Conservation (phyloP, 2,888 invertebrate species). For the Latrodectus elegans region DNA sequence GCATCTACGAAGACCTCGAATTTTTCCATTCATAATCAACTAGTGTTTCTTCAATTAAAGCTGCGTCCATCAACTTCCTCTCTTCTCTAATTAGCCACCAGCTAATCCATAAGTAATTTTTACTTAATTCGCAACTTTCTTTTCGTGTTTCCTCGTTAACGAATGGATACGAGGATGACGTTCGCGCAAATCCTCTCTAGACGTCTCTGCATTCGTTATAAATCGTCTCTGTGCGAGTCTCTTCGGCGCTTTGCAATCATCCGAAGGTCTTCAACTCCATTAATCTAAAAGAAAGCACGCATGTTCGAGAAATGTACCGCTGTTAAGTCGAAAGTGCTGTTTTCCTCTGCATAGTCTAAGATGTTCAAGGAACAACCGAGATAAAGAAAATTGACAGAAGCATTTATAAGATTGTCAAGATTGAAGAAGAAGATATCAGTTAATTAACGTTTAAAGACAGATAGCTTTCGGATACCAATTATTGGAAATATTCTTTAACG, state of each 20-base stretch:
- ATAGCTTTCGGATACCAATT: background rate
- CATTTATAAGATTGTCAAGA: constrained; percentile 1
- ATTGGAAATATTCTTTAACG: background rate
- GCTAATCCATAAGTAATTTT: too few species aligned
- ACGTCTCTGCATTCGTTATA: background rate
- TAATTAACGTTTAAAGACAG: background rate
- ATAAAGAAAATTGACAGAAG: background rate
- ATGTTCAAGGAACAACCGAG: background rate
- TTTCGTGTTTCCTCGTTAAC: too few species aligned
- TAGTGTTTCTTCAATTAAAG: too few species aligned
- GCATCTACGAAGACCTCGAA: too few species aligned
- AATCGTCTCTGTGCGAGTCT: background rate
- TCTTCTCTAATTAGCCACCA: too few species aligned
- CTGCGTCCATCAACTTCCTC: too few species aligned
- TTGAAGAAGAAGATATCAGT: background rate
- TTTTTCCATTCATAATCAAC: too few species aligned
- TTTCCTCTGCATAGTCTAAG: background rate
- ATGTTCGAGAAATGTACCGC: background rate
- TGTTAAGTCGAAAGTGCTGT: constrained; percentile 5
- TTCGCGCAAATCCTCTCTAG: too few species aligned
- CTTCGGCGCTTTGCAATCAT: background rate
- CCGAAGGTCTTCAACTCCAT: background rate
- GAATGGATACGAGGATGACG: too few species aligned
- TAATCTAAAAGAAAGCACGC: background rate
- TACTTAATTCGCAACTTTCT: too few species aligned